phyloP scores from a whole-genome alignment of 2,888 invertebrate genomes.

The Drosophila cracens region DNA sequence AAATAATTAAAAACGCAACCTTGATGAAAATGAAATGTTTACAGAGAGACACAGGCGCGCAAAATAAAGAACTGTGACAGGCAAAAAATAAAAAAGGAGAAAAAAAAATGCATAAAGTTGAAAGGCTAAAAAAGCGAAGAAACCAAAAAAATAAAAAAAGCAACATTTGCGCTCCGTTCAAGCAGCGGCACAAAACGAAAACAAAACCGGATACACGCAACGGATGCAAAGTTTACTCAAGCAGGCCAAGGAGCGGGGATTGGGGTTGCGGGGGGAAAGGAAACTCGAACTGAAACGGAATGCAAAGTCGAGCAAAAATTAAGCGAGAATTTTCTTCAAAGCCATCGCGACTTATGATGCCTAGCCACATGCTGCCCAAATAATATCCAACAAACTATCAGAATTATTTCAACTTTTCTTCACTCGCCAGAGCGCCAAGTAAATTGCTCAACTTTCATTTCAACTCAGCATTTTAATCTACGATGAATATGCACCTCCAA shows the following conservation, averaged over 20 bases:
- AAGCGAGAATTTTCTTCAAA: slow-evolving; percentile 43
- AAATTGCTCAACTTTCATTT: background rate
- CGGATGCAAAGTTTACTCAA: slow-evolving; percentile 79
- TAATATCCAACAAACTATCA: slow-evolving; percentile 20
- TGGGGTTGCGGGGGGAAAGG: slow-evolving; percentile 10
- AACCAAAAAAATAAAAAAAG: slow-evolving; percentile 20
- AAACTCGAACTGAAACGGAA: slow-evolving; percentile 38
- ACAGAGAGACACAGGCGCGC: slow-evolving; percentile 73
- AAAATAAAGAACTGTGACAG: slow-evolving; percentile 67
- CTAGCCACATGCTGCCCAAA: slow-evolving; percentile 22
- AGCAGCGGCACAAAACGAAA: slow-evolving; percentile 69
- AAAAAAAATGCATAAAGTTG: slow-evolving; percentile 50
- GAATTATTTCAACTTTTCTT: slow-evolving; percentile 18
- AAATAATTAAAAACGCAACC: slow-evolving; percentile 84
- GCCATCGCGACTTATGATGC: slow-evolving; percentile 13
- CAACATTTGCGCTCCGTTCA: slow-evolving; percentile 64
- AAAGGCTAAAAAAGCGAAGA: slow-evolving; percentile 61
- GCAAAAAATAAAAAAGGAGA: slow-evolving; percentile 42
- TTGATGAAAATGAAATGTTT: slow-evolving; percentile 83
- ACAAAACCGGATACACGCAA: slow-evolving; percentile 76
- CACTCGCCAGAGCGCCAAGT: background rate
- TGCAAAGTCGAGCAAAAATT: slow-evolving; percentile 63
- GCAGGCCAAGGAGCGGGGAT: slow-evolving; percentile 40
- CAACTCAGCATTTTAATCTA: slow-evolving; percentile 8
- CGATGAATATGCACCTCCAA: background rate